Conservation (phyloP, 2,797 vertebrate species). For the Clamator glandarius region DNA sequence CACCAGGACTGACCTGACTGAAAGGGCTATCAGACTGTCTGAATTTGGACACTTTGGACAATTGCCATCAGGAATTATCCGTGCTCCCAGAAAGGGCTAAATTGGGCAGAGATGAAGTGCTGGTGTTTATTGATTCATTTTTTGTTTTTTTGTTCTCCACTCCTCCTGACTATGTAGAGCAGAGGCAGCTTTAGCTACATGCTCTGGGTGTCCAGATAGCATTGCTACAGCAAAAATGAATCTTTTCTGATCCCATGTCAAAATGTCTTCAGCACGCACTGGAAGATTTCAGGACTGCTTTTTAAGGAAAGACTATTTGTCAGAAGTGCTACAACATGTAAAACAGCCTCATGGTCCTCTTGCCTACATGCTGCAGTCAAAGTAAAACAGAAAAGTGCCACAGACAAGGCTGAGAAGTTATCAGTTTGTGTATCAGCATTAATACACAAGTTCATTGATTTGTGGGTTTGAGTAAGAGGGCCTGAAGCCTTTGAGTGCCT, state of each 20-base stretch:
- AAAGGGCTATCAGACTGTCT: conserved; percentile 67
- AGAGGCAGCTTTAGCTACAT: not conserved
- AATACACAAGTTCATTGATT: not conserved
- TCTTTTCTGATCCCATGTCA: not conserved
- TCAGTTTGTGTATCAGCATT: not conserved
- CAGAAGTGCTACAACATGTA: not conserved
- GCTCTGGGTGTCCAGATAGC: not conserved
- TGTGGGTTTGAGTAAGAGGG: not conserved
- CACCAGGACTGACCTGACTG: conserved; percentile 47
- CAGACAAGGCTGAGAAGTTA: not conserved
- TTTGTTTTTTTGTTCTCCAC: not conserved
- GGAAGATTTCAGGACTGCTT: not conserved
- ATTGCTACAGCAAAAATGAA: not conserved
- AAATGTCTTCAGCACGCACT: not conserved
- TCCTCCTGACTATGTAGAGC: not conserved
- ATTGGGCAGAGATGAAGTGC: conserved; percentile 60
- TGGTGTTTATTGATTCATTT: conserved; percentile 58
- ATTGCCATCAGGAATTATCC: conserved; percentile 64
- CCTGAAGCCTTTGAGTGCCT: not conserved
- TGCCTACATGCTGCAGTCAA: not conserved
- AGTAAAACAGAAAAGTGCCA: not conserved
- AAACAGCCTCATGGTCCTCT: not conserved
- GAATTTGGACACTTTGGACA: conserved; percentile 59
- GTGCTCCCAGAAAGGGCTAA: conserved; percentile 64
- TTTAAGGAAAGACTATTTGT: not conserved